Percentiles rank a stretch among this genome's conserved stretches.
These are phyloP conservation scores for Eilema caniola DNA, from an alignment of 2,888 invertebrate species.

Conservation along the genomic window DNA sequence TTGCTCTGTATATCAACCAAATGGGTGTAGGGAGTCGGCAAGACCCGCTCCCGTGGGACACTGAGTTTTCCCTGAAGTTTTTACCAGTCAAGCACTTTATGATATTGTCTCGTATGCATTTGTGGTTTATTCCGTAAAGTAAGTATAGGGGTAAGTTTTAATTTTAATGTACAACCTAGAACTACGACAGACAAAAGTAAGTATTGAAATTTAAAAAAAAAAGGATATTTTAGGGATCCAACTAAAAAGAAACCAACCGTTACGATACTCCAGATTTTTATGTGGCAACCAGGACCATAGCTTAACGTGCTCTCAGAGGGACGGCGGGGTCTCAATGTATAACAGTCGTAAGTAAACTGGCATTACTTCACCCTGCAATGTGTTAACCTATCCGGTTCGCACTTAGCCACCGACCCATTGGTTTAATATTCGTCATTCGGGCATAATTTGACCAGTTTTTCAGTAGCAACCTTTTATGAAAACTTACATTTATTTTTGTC, in stretches of 20 bases:
- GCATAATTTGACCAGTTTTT: no score
- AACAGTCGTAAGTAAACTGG: no score
- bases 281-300: no score
- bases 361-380: no score
- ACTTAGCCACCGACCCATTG: not conserved
- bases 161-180: not conserved
- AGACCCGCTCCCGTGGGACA: slow-evolving; percentile 51
- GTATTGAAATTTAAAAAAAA: not conserved
- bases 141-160: not conserved
- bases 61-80: slow-evolving; percentile 56
- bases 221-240: no score
- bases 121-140: not conserved
- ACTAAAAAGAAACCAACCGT: no score
- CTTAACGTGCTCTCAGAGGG: no score
- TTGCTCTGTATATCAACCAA: slow-evolving; percentile 41
- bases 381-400: no score
- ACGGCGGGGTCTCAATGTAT: no score
- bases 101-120: slow-evolving; percentile 34
- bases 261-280: no score
- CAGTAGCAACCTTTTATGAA: no score
- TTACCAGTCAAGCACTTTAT: slow-evolving; percentile 50
- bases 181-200: no score
- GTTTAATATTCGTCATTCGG: not conserved
- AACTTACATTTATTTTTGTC: not conserved
- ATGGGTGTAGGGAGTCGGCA: slow-evolving; percentile 47